These are phyloP conservation scores for Drosophila bunnanda DNA, from an alignment of 2,888 invertebrate genomes.

Conservation along the genomic window DNA sequence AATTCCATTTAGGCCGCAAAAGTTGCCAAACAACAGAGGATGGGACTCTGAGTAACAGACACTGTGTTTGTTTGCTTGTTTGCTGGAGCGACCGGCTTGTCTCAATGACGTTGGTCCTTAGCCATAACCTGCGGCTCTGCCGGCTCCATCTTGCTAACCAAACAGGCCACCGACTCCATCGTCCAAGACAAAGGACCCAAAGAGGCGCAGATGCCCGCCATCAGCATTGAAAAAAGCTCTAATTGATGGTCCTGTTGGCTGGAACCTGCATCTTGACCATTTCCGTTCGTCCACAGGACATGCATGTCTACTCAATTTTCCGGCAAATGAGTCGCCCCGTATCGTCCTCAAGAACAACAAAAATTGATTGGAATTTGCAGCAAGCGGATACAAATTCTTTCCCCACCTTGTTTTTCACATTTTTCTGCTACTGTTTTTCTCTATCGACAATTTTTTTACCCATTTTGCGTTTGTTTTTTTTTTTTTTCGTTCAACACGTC, in stretches of 20 bases:
- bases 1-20: slow-evolving; percentile 77
- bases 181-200: slow-evolving; percentile 76
- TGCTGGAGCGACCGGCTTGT: slow-evolving; percentile 51
- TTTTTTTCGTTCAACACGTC: slow-evolving; percentile 7
- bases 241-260: slow-evolving; percentile 62
- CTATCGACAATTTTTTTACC: slow-evolving; percentile 40
- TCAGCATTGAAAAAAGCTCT: slow-evolving; percentile 44
- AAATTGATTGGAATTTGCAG: slow-evolving; percentile 82
- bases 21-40: slow-evolving; percentile 56
- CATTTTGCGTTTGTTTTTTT: slow-evolving; percentile 39
- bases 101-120: slow-evolving; percentile 74
- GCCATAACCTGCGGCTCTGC: slow-evolving; percentile 72
- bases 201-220: slow-evolving; percentile 11
- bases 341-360: slow-evolving; percentile 51
- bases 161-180: slow-evolving; percentile 70
- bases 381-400: slow-evolving; percentile 59
- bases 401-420: slow-evolving; percentile 18
- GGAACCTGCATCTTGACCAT: slow-evolving; percentile 74
- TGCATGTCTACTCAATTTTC: slow-evolving; percentile 81
- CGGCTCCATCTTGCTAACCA: slow-evolving; percentile 80
- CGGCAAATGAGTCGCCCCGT: slow-evolving; percentile 70
- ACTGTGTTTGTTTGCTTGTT: slow-evolving; percentile 51
- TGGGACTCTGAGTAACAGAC: slow-evolving; percentile 45
- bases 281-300: slow-evolving; percentile 71
- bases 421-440: slow-evolving; percentile 57